Evolutionary conservation across 2,888 invertebrate species (phyloP), one percentile per base, ranked within the genome.

Genomic region (Mamestra brassicae): DNA sequence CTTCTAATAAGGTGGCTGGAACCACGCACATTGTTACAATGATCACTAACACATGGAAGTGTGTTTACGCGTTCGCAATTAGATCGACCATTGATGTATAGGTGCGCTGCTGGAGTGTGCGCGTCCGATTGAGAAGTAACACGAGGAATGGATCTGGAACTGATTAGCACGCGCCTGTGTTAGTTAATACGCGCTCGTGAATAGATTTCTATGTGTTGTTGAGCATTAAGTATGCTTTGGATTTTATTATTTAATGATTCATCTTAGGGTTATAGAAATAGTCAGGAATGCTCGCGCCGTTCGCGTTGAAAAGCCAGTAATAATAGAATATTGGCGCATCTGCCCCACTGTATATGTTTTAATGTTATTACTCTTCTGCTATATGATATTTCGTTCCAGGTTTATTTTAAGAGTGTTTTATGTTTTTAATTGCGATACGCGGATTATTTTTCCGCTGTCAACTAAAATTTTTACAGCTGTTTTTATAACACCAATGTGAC

Each of bases 191-290:
- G 90, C 89, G 89, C 92, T 93, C 93, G 91, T 92, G 94, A 94
- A 95, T 94, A 95, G 92, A 93, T 90, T 90, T 91, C 90, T 91
- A 90, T 92, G 93, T 94, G 95, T 94, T 93, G 93, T 93, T 92
- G 93, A 92, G 96, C 95, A 96, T 96, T 96, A 96, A 96, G 96
- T 96, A 94, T 93, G 96, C 96, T 95, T 95, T 94, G 89, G 93
- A 96, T 96, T 96, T 96, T 96, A 96, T 96, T 96, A 96, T 96
- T 96, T 96, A 96, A 96, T 96, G 96, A 96, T 95, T 96, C 96
- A 96, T 96, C 95, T 95, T 94, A 94, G 95, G 95, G 94, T 94
- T 96, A 94, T 96, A 94, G 96, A 96, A 96, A 96, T 96, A 96
- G 96, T 95, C 92, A 91, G 95, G 96, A 96, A 95, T 96, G 95